Base-by-base conservation (phyloP, 2,113 vertebrate species). In the Numida meleagris region DNA sequence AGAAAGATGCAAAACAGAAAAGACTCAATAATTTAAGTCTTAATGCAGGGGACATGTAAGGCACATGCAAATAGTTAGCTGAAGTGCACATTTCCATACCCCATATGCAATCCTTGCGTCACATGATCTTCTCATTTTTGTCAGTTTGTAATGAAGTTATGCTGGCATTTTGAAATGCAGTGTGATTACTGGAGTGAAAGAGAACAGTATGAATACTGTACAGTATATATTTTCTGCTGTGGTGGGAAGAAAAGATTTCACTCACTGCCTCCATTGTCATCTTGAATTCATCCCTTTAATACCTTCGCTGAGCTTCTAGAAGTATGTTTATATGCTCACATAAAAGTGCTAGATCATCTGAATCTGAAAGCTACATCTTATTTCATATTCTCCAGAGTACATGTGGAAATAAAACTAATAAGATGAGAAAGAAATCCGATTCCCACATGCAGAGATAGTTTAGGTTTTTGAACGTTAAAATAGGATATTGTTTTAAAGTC, bases 31-130 rank as follows among this genome's bases (percentile, higher is more conserved):
- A 78, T 85, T 48, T 38, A 58, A 82, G 33, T 38, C 59, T 89
- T 91, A 92, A 86, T 7, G 4, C 76, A 14, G 0, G 51, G 70
- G 70, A 76, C 2, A 2, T 46, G 65, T 86, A 93, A 96, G 78
- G 48, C 18, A 75, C 86, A 58, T 82, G 78, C 38, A 92, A 88
- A 86, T 82, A 88, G 86, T 92, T 88, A 95, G 45, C 77, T 88
- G 77, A 92, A 91, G 43, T 94, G 34, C 34, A 82, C 43, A 92
- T 77, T 95, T 96, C 43, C 76, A 89, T 83, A 38, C 27, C 14
- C 50, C 65, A 65, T 74, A 79, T 45, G 11, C 46, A 81, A 51
- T 53, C 10, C 51, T 40, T 50, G 17, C 36, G 15, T 70, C 58
- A 63, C 59, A 36, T 23, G 71, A 83, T 74, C 46, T 10, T 57